Base-by-base conservation (phyloP, 1,140 invertebrate genomes). In the Trypoxylus dichotomus region DNA sequence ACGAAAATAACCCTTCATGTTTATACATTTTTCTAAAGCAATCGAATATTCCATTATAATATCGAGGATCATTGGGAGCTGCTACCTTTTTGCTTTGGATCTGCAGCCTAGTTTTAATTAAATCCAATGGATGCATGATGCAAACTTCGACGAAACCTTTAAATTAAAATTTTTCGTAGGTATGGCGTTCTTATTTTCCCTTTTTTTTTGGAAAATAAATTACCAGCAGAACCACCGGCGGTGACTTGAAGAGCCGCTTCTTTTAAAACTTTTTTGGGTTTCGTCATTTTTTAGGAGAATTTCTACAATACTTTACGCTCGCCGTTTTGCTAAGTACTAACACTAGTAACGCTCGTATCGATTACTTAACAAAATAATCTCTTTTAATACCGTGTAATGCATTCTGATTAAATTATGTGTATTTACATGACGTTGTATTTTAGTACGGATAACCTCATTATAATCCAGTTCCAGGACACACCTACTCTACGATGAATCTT, bases 111-210 rank as follows among this genome's bases (percentile, higher is more conserved):
- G 96, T 98, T 89, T 98, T 98, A 0, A 98, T 91, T 76, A 98
- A 87, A 88, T 98, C 96, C 84, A 98, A 88, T 1, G 96, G 97
- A 88, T 98, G 96, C 96, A 98, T 98, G 76, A 98, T 93, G 83
- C 94, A 97, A 72, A 97, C 95, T 90, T 98, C 97, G 15, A 97
- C 91, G 87, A 98, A 97, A 79, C 96, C 96, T 83, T 94, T 7
- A 25, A 78, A 76, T 19, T 75, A n/a, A 15, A 15, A 54, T 19
- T 54, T n/a, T 54, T 54, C 15, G 19, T 19, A 54, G 15, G 19
- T n/a, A 54, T 19, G 3, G 5, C 6, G 15, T 54, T 54, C 19
- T 54, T n/a, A 54, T 54, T 19, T 37, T 37, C 32, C 0, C 32
- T 37, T 37, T 37, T n/a, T n/a, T 37, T 37, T 1, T 8, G 32